Conservation (phyloP, 2,888 invertebrate species). For the Notodonta ziczac region DNA sequence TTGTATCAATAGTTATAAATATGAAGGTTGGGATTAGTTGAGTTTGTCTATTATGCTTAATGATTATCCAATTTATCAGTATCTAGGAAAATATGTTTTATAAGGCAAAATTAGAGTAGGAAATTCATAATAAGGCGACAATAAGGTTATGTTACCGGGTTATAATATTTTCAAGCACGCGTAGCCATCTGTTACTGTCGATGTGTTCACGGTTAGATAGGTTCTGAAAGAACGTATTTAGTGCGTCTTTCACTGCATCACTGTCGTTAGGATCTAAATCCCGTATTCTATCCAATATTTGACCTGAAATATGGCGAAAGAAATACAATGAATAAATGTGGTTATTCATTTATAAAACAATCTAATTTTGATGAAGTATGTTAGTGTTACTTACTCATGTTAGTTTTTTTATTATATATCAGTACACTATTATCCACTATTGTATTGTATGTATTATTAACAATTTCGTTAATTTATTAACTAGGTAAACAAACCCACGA, state of each 20-base stretch:
- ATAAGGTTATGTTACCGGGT: conserved; percentile 71
- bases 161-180: conserved; percentile 58
- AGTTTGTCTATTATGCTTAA: too few relatives aligned
- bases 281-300: conserved; percentile 65
- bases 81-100: too few relatives aligned
- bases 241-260: conserved; percentile 68
- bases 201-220: conserved; percentile 54
- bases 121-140: background rate
- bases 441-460: conserved; percentile 5
- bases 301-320: conserved; percentile 53
- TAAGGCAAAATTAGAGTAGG: background rate
- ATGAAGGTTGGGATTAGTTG: too few relatives aligned
- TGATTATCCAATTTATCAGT: too few relatives aligned
- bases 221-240: conserved; percentile 63
- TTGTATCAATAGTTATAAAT: too few relatives aligned
- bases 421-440: background rate
- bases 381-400: conserved; percentile 45
- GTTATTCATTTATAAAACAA: background rate
- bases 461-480: conserved; percentile 1
- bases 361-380: background rate
- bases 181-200: conserved; percentile 59
- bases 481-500: conserved; percentile 42
- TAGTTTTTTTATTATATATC: conserved; percentile 10
- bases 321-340: background rate
- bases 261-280: conserved; percentile 69